These are phyloP conservation scores for Pelodytes ibericus DNA, from an alignment of 2,797 vertebrate genomes.

Conservation along the genomic window DNA sequence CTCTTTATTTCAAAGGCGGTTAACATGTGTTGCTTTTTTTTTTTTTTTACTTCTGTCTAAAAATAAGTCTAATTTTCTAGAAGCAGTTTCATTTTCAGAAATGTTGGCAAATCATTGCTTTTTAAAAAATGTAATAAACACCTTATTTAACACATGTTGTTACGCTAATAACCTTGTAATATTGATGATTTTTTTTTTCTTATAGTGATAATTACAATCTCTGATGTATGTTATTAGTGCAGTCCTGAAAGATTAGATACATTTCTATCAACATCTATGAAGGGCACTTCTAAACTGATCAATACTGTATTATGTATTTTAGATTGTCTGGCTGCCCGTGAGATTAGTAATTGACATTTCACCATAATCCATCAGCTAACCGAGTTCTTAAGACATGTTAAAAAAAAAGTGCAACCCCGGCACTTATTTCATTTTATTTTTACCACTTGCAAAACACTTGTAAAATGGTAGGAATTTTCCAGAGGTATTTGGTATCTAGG, in stretches of 20 bases:
- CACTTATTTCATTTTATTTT: slow-evolving; percentile 35
- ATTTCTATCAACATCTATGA: slow-evolving; percentile 40
- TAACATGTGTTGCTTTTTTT: not conserved
- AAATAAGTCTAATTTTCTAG: not conserved
- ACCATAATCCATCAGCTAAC: slow-evolving; percentile 34
- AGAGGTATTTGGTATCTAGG: too few relatives aligned
- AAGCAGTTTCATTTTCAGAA: not conserved
- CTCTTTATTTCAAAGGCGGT: too few relatives aligned
- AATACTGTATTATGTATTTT: slow-evolving; percentile 47
- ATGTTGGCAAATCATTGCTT: not conserved
- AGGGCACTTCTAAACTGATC: slow-evolving; percentile 50
- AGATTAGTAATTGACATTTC: slow-evolving; percentile 53
- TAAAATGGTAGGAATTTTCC: too few relatives aligned
- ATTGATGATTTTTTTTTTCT: slow-evolving; percentile 7
- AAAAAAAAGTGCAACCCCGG: slow-evolving; percentile 40
- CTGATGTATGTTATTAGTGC: slow-evolving; percentile 15
- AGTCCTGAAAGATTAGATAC: slow-evolving; percentile 31
- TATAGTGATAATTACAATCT: slow-evolving; percentile 36
- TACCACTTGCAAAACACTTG: not conserved
- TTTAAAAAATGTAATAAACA: not conserved
- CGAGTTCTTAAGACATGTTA: slow-evolving; percentile 8
- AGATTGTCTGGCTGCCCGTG: slow-evolving; percentile 10
- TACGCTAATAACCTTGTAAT: not conserved
- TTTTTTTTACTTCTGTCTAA: not conserved
- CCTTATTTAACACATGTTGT: not conserved